A percentile compares a stretch with the other conserved stretches of the same genome.
Conservation (phyloP, 2,888 invertebrate species). For the Cephus nigrinus region DNA sequence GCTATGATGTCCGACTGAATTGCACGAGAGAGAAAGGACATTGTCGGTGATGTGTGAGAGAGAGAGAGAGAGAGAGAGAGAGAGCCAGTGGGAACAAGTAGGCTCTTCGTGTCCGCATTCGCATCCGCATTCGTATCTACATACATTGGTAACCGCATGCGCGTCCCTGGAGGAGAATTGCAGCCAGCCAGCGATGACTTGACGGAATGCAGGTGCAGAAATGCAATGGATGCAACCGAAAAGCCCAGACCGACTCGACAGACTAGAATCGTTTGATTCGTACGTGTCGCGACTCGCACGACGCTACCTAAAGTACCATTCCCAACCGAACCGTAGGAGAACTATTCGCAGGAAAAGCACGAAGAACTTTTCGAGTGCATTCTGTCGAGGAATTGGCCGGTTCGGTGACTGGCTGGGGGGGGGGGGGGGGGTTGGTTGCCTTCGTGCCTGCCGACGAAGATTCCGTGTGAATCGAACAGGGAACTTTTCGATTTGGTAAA, state of each 20-base stretch:
- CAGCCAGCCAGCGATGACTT: background rate
- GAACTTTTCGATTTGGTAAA: background rate
- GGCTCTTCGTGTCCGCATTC: background rate
- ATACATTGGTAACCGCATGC: background rate
- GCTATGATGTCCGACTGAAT: background rate
- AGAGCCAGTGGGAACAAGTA: constrained; percentile 13
- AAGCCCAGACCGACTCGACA: background rate
- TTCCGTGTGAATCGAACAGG: background rate
- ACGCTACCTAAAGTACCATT: background rate
- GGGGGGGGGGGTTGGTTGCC: background rate
- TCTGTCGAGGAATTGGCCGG: background rate
- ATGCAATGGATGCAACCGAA: background rate
- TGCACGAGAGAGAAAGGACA: background rate
- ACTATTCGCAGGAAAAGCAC: background rate
- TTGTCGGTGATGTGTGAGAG: background rate
- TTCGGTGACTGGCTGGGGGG: background rate
- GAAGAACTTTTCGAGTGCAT: background rate
- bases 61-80: constrained; percentile 11
- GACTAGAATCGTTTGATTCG: background rate
- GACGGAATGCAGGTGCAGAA: background rate
- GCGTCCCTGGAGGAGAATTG: background rate
- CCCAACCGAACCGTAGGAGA: background rate
- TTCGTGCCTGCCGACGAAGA: background rate
- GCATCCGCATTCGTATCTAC: background rate
- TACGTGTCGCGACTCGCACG: background rate